These are phyloP conservation scores for Amazona vittata DNA, from an alignment of 2,113 vertebrate genomes.

Conservation along the genomic window DNA sequence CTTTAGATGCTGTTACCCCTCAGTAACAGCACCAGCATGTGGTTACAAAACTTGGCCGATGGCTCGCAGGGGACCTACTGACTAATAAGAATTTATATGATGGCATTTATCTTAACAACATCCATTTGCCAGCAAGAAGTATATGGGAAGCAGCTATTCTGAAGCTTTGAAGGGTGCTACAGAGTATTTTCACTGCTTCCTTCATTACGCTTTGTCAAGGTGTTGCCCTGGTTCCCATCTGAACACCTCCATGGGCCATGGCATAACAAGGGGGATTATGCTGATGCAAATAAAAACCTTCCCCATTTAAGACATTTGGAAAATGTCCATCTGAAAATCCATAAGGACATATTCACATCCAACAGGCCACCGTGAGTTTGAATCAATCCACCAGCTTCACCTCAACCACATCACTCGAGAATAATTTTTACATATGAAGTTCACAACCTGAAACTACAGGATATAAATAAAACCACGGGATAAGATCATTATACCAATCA, in stretches of 20 bases:
- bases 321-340: not conserved
- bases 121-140: not conserved
- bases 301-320: not conserved
- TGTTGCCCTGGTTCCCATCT: not conserved
- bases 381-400: not conserved
- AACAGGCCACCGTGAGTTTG: not conserved
- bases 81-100: not conserved
- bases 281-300: not conserved
- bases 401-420: not conserved
- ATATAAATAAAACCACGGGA: not conserved
- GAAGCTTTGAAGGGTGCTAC: not conserved
- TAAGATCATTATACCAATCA: not conserved
- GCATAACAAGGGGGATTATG: not conserved
- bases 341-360: not conserved
- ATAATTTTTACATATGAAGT: not conserved
- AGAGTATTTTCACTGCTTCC: not conserved
- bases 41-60: not conserved
- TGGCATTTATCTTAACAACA: not conserved
- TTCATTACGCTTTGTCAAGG: not conserved
- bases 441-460: not conserved
- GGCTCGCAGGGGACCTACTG: not conserved
- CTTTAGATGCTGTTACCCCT: not conserved
- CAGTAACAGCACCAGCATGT: rapidly evolving
- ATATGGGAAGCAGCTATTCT: not conserved
- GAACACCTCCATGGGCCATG: not conserved